A percentile compares a stretch with the other conserved stretches of the same genome.
Conservation (phyloP, 2,113 vertebrate species). For the Rattus rattus region DNA sequence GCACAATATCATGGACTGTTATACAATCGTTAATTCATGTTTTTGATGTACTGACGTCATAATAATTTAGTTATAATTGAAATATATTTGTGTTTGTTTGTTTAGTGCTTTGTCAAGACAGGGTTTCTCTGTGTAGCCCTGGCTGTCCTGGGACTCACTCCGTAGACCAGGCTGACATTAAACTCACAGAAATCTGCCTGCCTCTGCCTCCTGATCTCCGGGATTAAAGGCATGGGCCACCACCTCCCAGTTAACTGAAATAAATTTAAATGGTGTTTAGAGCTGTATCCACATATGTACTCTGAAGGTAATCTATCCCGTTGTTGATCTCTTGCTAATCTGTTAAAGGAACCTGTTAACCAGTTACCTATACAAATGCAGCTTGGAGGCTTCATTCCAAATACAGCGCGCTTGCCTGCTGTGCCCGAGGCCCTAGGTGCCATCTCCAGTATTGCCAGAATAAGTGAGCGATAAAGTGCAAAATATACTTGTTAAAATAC, state of each 20-base stretch:
- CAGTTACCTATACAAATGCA: constrained; percentile 13
- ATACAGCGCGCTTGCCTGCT: neutral
- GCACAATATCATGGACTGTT: neutral
- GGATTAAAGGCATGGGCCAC: neutral
- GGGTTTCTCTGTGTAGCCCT: neutral
- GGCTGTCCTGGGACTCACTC: neutral
- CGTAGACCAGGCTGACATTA: neutral
- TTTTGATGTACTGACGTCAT: neutral
- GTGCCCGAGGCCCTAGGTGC: neutral
- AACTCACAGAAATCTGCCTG: neutral
- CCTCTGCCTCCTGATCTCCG: too few relatives aligned
- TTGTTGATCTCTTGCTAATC: neutral
- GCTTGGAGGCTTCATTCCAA: neutral
- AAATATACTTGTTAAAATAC: neutral
- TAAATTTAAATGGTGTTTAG: neutral
- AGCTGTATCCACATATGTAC: neutral
- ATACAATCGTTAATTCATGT: constrained; percentile 27
- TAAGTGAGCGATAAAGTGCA: neutral
- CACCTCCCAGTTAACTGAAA: neutral
- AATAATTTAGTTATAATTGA: constrained; percentile 52
- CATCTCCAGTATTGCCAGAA: neutral
- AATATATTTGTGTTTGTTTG: neutral
- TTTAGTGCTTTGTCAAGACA: neutral
- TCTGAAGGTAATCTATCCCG: constrained; percentile 30
- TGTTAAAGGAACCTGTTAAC: neutral